Base-by-base conservation (phyloP, 2,888 invertebrate species). In the Hecatera dysodea region DNA sequence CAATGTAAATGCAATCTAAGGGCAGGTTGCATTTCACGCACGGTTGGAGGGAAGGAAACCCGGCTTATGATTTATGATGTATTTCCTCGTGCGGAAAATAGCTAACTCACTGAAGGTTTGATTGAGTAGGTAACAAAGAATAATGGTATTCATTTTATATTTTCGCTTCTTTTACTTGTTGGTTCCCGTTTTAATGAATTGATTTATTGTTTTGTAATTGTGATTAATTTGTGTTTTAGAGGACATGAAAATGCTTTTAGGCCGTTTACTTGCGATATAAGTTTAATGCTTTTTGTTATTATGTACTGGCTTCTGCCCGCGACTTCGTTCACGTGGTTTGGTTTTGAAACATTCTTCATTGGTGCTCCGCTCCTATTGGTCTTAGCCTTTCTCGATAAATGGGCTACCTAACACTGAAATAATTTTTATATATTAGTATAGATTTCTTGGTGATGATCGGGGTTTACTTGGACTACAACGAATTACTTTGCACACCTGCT, bases 31-130 rank as follows among this genome's bases (percentile, higher is more conserved):
- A 74, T 65, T 73, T 42, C 44, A 72, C 46, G 56, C 61, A 19
- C 46, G 46, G 62, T 19, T 48, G 56, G 39, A 62, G 57, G 62
- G 62, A 50, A 53, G 55, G 67, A 48, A 68, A 63, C 39, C 2
- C 46, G 22, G 50, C 63, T 60, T 42, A 81, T 77, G 78, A 81
- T 77, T 81, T 77, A 81, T 56, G 66, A 77, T 48, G 78, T 56
- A 56, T 77, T 52, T 71, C 55, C 55, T 71, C 63, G 66, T 56
- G 72, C 66, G 66, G 66, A 53, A 77, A 77, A 77, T 72, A 67
- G 66, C 81, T 22, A 52, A 33, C 66, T 72, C 78, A 42, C 78
- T 22, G 60, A 56, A n/a, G 42, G 29, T 78, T 77, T 71, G 62
- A 81, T 78, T 63, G 78, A 71, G 59, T n/a, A n/a, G n/a, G n/a